These are phyloP conservation scores for Ips typographus DNA, from an alignment of 1,140 invertebrate genomes.

Conservation along the genomic window DNA sequence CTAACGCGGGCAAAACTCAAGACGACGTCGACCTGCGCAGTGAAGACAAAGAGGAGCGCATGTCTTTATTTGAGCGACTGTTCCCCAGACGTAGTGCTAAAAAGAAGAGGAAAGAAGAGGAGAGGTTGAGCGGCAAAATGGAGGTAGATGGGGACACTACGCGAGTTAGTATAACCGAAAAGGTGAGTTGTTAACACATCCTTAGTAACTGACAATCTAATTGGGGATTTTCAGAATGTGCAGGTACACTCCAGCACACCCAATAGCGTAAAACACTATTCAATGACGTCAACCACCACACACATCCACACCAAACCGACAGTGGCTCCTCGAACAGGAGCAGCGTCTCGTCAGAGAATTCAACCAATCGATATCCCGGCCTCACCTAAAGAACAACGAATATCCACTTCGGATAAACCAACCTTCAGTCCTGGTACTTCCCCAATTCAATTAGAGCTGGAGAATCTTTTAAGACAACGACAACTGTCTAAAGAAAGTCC, in stretches of 20 bases:
- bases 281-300: not conserved
- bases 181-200: too few species aligned
- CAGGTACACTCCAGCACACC: too few species aligned
- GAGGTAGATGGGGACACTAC: conserved; percentile 42
- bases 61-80: conserved; percentile 66
- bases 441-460: conserved; percentile 46
- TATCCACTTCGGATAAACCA: not conserved
- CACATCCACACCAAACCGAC: conserved; percentile 32
- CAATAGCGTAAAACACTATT: too few species aligned
- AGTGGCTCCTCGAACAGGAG: conserved; percentile 47
- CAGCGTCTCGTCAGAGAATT: conserved; percentile 56
- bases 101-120: conserved; percentile 58
- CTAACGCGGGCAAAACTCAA: conserved; percentile 50
- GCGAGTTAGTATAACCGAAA: too few species aligned
- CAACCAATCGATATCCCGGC: conserved; percentile 58
- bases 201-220: too few species aligned
- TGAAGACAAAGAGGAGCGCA: conserved; percentile 56
- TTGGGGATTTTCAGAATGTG: conserved; percentile 9
- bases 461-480: conserved; percentile 45
- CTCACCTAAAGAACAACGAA: conserved; percentile 42
- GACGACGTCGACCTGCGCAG: conserved; percentile 41
- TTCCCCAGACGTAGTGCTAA: conserved; percentile 65
- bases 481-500: conserved; percentile 32
- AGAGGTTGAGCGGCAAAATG: conserved; percentile 45
- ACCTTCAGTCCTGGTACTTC: conserved; percentile 36